Percentiles rank a stretch among this genome's conserved stretches.
Conservation (phyloP, 2,888 invertebrate genomes). For the Leptopilina drosophilae region DNA sequence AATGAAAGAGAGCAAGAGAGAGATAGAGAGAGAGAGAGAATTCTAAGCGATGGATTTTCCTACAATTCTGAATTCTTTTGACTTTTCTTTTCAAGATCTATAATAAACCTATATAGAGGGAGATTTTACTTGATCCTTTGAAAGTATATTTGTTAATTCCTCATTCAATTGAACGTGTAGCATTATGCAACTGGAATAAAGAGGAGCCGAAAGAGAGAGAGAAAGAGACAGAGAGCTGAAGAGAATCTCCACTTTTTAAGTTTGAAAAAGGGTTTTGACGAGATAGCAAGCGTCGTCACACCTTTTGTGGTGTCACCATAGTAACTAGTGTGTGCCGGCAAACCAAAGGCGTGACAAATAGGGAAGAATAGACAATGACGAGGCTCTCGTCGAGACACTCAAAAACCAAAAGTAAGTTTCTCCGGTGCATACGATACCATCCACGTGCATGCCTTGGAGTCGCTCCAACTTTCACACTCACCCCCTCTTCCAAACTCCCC, state of each 20-base stretch:
- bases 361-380: slow-evolving; percentile 72
- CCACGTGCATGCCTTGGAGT: slow-evolving; percentile 61
- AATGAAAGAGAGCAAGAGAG: no score
- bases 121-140: background rate
- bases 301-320: slow-evolving; percentile 65
- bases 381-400: slow-evolving; percentile 59
- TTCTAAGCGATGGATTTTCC: no score
- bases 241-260: slow-evolving; percentile 51
- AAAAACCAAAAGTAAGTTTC: slow-evolving; percentile 53
- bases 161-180: slow-evolving; percentile 51
- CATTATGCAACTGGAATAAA: slow-evolving; percentile 45
- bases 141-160: slow-evolving; percentile 16
- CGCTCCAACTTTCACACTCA: slow-evolving; percentile 57
- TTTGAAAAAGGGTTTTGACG: slow-evolving; percentile 51
- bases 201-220: slow-evolving; percentile 52
- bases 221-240: slow-evolving; percentile 44
- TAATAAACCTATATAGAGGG: background rate
- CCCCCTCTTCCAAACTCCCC: slow-evolving; percentile 45
- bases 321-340: slow-evolving; percentile 63
- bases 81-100: background rate
- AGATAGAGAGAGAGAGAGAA: no score
- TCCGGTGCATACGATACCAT: slow-evolving; percentile 55
- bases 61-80: background rate
- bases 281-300: slow-evolving; percentile 51
- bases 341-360: slow-evolving; percentile 71